Conservation (phyloP, 2,797 vertebrate genomes). For the Diceros bicornis region DNA sequence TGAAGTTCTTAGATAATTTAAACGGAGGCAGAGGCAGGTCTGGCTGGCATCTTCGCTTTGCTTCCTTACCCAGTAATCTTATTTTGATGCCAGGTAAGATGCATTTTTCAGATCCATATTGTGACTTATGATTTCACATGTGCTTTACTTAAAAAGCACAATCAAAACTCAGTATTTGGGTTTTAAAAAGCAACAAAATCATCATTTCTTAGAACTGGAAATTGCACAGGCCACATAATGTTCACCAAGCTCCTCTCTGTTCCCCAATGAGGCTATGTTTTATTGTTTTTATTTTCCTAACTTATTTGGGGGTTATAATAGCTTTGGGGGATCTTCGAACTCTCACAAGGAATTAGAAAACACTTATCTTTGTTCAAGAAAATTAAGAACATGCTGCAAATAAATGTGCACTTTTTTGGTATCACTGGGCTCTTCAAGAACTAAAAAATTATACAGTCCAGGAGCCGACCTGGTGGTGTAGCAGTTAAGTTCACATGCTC, state of each 20-base stretch:
- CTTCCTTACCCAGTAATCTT: not conserved
- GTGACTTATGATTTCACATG: not conserved
- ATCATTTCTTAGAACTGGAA: not conserved
- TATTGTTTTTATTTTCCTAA: not conserved
- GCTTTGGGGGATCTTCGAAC: not conserved
- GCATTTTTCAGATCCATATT: not conserved
- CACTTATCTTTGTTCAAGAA: not conserved
- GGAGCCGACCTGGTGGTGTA: no score
- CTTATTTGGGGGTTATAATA: not conserved
- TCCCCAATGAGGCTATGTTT: not conserved
- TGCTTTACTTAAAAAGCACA: constrained; percentile 11
- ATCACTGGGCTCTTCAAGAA: not conserved
- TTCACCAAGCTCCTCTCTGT: not conserved
- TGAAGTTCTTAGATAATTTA: not conserved
- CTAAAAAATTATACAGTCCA: not conserved
- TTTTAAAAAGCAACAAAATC: constrained; percentile 51
- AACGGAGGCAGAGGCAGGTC: not conserved
- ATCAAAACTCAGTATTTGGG: not conserved
- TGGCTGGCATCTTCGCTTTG: not conserved
- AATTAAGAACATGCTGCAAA: not conserved
- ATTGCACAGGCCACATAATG: not conserved
- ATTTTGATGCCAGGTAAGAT: not conserved
- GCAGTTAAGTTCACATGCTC: no score
- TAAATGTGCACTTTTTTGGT: not conserved
- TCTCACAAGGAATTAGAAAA: not conserved